Conservation (phyloP, 2,797 vertebrate species). For the Pelochelys cantorii region DNA sequence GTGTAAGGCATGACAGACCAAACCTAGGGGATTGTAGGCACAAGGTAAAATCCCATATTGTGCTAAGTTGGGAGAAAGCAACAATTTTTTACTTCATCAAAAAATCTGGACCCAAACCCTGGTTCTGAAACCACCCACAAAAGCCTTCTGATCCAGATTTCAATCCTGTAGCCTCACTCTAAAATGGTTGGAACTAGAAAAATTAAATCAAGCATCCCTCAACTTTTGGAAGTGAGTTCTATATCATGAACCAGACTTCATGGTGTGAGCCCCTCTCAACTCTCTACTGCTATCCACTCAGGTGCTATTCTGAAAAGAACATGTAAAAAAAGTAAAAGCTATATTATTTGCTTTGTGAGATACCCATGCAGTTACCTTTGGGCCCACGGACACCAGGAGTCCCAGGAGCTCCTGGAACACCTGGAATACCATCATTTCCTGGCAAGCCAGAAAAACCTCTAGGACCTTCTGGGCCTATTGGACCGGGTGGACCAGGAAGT, state of each 20-base stretch:
- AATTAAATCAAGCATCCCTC: neutral
- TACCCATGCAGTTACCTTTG: conserved; percentile 85
- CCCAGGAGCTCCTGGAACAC: conserved; percentile 87
- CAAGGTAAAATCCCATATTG: neutral
- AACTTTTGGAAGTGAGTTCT: neutral
- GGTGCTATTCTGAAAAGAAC: neutral
- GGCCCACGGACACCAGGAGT: conserved; percentile 86
- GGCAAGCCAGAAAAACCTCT: conserved; percentile 90
- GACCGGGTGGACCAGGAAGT: conserved; percentile 85
- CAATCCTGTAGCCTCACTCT: rapidly evolving
- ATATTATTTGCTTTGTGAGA: rapidly evolving
- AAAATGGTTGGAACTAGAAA: neutral
- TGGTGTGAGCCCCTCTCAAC: neutral
- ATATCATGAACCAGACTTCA: rapidly evolving
- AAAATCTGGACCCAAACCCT: neutral
- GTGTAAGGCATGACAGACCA: neutral
- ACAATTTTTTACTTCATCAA: neutral
- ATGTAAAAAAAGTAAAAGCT: neutral
- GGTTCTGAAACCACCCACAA: neutral
- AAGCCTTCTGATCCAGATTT: neutral
- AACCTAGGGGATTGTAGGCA: neutral
- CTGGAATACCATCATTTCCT: conserved; percentile 88
- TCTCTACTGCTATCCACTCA: neutral
- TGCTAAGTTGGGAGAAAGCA: neutral
- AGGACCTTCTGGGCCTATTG: conserved; percentile 86